Evolutionary conservation across 1,140 invertebrate species (phyloP).

Genomic region (Bombus difficillimus): DNA sequence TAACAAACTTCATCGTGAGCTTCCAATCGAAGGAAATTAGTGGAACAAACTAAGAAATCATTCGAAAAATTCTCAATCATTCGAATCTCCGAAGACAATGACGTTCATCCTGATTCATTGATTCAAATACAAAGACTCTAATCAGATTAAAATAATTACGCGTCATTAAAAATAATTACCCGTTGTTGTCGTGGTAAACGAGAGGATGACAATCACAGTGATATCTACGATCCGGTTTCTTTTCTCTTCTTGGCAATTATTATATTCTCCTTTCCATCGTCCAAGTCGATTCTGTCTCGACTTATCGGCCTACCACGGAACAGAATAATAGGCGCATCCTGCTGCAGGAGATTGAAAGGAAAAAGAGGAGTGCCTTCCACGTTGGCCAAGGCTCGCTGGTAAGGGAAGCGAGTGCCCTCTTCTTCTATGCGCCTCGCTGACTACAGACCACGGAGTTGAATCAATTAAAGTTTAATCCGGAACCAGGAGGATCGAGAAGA

Average conservation of each 20-base stretch:
- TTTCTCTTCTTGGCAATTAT: slow-evolving; percentile 52
- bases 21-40: too few species aligned
- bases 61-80: neutral
- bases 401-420: slow-evolving; percentile 73
- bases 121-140: neutral
- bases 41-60: too few species aligned
- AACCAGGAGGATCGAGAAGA: slow-evolving; percentile 77
- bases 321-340: slow-evolving; percentile 77
- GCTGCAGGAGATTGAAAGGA: slow-evolving; percentile 67
- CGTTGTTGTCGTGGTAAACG: neutral
- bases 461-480: slow-evolving; percentile 83
- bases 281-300: slow-evolving; percentile 59
- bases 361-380: slow-evolving; percentile 61
- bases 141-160: slow-evolving; percentile 10
- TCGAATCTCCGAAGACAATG: too few species aligned
- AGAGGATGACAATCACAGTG: slow-evolving; percentile 42
- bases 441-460: slow-evolving; percentile 80
- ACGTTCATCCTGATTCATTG: neutral
- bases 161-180: slow-evolving; percentile 58
- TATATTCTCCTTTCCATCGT: slow-evolving; percentile 53
- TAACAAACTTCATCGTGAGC: too few species aligned
- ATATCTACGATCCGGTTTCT: slow-evolving; percentile 13
- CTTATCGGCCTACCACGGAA: slow-evolving; percentile 67
- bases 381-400: slow-evolving; percentile 52
- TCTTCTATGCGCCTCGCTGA: slow-evolving; percentile 76